phyloP scores from a whole-genome alignment of 64 coral and sea anemone genomes.

The Trachythela sp. region DNA sequence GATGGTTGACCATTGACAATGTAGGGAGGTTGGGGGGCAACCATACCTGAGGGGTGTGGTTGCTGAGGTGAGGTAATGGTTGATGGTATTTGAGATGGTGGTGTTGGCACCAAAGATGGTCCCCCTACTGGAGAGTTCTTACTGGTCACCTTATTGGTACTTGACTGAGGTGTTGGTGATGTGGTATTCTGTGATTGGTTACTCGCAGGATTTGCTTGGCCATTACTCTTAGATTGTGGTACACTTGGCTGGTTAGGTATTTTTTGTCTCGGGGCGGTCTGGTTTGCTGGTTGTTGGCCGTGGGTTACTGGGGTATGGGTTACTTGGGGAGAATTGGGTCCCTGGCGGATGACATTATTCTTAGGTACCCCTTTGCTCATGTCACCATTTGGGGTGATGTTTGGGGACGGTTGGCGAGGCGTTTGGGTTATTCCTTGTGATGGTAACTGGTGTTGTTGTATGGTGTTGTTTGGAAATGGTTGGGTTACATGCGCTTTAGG shows the following conservation, averaged over 20 bases:
- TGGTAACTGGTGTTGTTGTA: too few species aligned
- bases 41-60: background rate
- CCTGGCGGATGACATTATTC: too few species aligned
- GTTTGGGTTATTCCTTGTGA: too few species aligned
- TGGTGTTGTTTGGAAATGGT: background rate
- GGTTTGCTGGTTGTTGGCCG: too few species aligned
- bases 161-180: background rate
- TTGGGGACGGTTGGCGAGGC: too few species aligned
- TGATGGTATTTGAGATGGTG: background rate
- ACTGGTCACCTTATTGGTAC: background rate
- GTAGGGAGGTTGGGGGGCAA: background rate
- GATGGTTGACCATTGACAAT: background rate
- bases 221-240: background rate
- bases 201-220: background rate
- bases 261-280: background rate
- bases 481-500: background rate
- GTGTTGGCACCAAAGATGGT: background rate
- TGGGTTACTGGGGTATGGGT: too few species aligned
- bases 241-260: background rate
- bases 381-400: too few species aligned
- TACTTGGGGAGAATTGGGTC: too few species aligned
- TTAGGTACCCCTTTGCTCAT: too few species aligned
- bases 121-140: background rate
- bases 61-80: background rate
- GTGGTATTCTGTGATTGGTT: background rate